Evolutionary conservation across 2,797 vertebrate genomes (phyloP).

Genomic region (Lepus townsendii): DNA sequence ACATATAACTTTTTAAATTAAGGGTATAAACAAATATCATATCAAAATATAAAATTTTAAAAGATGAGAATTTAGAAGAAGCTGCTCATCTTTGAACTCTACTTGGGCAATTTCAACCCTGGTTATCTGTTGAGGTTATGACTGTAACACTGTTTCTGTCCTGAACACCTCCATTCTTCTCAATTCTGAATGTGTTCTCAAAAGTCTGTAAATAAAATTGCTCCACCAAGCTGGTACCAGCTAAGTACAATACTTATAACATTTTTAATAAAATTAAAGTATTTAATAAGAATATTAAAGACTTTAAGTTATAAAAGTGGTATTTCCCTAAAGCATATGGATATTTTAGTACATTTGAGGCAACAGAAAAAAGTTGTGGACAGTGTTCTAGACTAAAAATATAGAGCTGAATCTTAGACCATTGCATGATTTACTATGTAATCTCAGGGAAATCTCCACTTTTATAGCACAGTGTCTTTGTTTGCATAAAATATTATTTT

Average conservation of each 20-base stretch:
- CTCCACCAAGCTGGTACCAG: not conserved
- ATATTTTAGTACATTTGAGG: not conserved
- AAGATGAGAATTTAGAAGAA: not conserved
- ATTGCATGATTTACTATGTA: not conserved
- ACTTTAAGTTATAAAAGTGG: constrained; percentile 13
- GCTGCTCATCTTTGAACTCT: not conserved
- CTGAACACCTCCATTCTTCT: not conserved
- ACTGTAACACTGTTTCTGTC: not conserved
- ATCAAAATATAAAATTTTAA: not conserved
- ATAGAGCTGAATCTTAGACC: not conserved
- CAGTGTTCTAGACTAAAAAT: not conserved
- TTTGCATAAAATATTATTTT: not conserved
- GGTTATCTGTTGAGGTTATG: not conserved
- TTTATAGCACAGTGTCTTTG: not conserved
- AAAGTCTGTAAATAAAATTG: not conserved
- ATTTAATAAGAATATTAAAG: not conserved
- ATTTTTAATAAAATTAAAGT: constrained; percentile 8
- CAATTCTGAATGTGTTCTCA: not conserved
- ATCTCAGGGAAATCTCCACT: not conserved
- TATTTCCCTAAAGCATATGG: not conserved
- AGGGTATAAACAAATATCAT: not conserved
- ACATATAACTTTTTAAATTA: not conserved
- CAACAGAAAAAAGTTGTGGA: not conserved
- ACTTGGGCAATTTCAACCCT: not conserved
- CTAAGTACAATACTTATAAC: not conserved